A percentile compares a stretch with the other conserved stretches of the same genome.
phyloP scores from a whole-genome alignment of 2,113 vertebrate species.

The Ardeotis arabs region DNA sequence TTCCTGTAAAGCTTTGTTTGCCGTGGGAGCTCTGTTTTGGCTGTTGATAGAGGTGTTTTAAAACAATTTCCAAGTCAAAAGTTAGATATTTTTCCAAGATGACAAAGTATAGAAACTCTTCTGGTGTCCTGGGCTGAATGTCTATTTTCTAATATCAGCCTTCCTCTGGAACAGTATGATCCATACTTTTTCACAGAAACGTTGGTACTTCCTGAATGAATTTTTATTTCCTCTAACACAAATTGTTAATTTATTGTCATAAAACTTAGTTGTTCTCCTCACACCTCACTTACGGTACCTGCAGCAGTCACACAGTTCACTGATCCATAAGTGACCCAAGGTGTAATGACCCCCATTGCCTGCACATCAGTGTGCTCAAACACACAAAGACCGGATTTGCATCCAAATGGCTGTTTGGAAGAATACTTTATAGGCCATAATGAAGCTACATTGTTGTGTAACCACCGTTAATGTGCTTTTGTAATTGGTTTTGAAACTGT shows the following conservation, averaged over 20 bases:
- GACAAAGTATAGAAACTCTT: not conserved
- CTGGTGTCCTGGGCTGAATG: not conserved
- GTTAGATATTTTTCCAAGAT: not conserved
- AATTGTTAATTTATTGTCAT: not conserved
- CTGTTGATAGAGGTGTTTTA: not conserved
- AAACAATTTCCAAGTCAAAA: not conserved
- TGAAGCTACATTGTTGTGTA: not conserved
- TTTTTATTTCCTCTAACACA: not conserved
- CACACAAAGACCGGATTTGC: not conserved
- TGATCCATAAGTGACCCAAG: not conserved
- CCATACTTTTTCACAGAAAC: not conserved
- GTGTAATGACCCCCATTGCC: not conserved
- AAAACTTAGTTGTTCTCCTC: not conserved
- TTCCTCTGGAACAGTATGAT: not conserved
- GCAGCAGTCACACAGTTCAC: not conserved
- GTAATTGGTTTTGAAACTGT: not conserved
- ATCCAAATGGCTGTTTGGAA: constrained; percentile 5
- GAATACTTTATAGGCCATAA: not conserved
- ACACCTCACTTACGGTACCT: not conserved
- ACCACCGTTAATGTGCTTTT: not conserved
- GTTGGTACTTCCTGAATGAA: not conserved
- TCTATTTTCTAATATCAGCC: not conserved
- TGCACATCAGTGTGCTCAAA: not conserved
- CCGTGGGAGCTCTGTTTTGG: not conserved
- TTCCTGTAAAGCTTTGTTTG: not conserved